Base-by-base conservation (phyloP, 2,888 invertebrate species). In the Galerucella nymphaeae region DNA sequence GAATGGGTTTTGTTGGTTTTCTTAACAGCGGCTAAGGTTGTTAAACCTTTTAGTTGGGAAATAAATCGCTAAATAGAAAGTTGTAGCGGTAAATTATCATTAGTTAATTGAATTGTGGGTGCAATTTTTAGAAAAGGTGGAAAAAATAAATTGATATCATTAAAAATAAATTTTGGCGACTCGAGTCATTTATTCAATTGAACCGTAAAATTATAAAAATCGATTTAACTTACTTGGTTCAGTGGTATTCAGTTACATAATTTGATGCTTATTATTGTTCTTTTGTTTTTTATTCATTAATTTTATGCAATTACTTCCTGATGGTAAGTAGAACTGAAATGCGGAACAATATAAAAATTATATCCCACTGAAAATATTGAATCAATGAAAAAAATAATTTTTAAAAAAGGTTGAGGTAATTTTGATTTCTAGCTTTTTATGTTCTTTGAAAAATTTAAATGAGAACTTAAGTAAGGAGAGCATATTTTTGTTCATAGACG, bases 281-380 rank as follows among this genome's bases (percentile, higher is more conserved):
- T n/a, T 48, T n/a, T n/a, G n/a, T 77, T 79, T 76, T 76, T 77
- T 64, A 72, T 75, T 72, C 73, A 75, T 77, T 75, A 71, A 74
- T 76, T 76, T 73, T 70, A 30, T 42, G 67, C 73, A 73, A 72
- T 77, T 73, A 77, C 78, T 79, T 79, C 79, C 79, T 77, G 72
- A 75, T 79, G 72, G 64, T 77, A 75, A 76, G 64, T 67, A 30
- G 66, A 75, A 72, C 62, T 75, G 70, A 48, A 63, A 55, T 50
- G 76, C 77, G 79, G 77, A 79, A 79, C 78, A 77, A 73, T 72
- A 74, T 30, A 30, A 72, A 73, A 72, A 73, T 75, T 76, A 66
- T 55, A 76, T 74, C 71, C 72, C 74, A 68, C 73, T 67, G 55
- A 76, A 72, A 76, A 65, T 63, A 0, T 30, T 30, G 6, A 30